Evolutionary conservation across 2,797 vertebrate species (phyloP).

Genomic region (Antrozous pallidus): DNA sequence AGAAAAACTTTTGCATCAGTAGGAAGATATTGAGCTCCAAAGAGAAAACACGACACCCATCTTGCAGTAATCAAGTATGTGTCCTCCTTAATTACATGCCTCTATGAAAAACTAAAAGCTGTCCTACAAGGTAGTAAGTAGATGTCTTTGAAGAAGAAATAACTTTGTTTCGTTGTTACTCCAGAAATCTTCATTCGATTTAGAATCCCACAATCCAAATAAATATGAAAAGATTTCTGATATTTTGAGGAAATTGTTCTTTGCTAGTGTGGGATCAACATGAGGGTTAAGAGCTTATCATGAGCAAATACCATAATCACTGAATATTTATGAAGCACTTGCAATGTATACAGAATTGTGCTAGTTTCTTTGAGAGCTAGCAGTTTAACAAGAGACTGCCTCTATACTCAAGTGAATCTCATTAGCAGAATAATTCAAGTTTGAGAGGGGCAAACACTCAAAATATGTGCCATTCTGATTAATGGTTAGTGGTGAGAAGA

Average conservation of each 20-base stretch:
- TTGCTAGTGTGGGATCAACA: not conserved
- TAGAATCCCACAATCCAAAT: not conserved
- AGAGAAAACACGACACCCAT: not conserved
- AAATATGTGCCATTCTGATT: constrained; percentile 29
- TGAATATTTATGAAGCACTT: constrained; percentile 48
- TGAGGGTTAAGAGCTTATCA: not conserved
- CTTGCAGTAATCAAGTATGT: not conserved
- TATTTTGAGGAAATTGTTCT: constrained; percentile 2
- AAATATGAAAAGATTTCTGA: not conserved
- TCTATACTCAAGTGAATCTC: constrained; percentile 30
- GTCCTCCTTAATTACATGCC: not conserved
- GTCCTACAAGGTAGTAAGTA: not conserved
- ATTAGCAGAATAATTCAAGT: constrained; percentile 56
- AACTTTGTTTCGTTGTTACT: not conserved
- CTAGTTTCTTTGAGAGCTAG: constrained; percentile 6
- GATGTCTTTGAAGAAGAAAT: not conserved
- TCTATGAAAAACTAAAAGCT: not conserved
- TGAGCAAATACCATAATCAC: not conserved
- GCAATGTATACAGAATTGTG: constrained; percentile 6
- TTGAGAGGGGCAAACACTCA: constrained; percentile 39
- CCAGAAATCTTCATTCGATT: not conserved
- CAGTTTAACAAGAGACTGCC: constrained; percentile 25
- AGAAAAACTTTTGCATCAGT: not conserved
- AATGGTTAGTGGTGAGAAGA: not conserved
- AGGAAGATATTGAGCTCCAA: not conserved